Percentiles rank a stretch among this genome's conserved stretches.
These are phyloP conservation scores for Nephila pilipes DNA, from an alignment of 1,140 invertebrate genomes.

Conservation along the genomic window DNA sequence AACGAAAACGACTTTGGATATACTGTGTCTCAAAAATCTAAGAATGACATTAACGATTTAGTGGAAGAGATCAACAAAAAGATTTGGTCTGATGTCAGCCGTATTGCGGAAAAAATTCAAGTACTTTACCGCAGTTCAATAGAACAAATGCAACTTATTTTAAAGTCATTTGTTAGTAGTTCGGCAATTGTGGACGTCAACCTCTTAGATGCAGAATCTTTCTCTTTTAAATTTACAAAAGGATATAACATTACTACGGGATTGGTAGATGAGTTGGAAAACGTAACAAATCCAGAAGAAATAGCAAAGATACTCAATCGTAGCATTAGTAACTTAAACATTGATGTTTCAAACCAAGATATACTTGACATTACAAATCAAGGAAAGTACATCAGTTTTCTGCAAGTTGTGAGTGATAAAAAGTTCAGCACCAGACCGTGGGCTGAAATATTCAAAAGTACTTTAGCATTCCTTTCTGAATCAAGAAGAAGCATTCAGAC, in stretches of 20 bases:
- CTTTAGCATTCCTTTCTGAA: not conserved
- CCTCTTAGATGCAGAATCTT: not conserved
- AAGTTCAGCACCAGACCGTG: not conserved
- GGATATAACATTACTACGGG: not conserved
- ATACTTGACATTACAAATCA: not conserved
- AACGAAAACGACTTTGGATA: not conserved
- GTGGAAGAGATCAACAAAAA: slow-evolving; percentile 36
- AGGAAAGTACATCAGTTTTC: not conserved
- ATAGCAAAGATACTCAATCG: not conserved
- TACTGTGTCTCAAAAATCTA: slow-evolving; percentile 4
- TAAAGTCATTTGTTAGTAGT: not conserved
- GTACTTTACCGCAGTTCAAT: no score
- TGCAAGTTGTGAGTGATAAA: not conserved
- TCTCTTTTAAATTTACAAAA: not conserved
- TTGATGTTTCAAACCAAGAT: not conserved
- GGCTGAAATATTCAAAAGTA: not conserved
- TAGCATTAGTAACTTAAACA: not conserved
- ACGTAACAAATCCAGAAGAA: not conserved
- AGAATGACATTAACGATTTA: slow-evolving; percentile 22
- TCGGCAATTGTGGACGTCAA: not conserved
- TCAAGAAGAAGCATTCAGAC: not conserved
- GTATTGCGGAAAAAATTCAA: not conserved
- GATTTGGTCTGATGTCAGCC: not conserved
- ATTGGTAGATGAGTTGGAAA: not conserved
- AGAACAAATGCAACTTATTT: not conserved